Conservation (phyloP, 2,888 invertebrate species). For the Rhagium mordax region DNA sequence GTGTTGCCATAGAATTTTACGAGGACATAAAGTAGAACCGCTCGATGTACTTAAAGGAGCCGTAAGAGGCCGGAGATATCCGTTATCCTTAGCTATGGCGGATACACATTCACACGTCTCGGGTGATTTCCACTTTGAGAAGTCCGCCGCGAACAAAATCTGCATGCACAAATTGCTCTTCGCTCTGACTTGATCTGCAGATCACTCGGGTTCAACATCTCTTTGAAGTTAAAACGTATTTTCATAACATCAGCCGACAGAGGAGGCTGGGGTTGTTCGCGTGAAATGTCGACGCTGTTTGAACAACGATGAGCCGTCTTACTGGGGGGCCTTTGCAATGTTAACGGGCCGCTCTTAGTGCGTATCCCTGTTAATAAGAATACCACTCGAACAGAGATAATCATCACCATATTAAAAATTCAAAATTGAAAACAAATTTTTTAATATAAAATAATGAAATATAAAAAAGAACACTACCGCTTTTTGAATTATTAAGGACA, state of each 20-base stretch:
- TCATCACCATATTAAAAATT: no score
- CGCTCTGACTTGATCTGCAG: conserved; percentile 62
- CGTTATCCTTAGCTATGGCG: conserved; percentile 50
- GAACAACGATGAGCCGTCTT: conserved; percentile 31
- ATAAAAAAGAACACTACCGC: no score
- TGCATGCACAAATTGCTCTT: conserved; percentile 67
- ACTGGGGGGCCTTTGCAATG: conserved; percentile 3
- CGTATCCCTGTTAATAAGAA: background rate
- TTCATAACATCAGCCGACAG: conserved; percentile 64
- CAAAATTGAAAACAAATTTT: no score
- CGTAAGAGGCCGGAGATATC: conserved; percentile 54
- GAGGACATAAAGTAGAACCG: conserved; percentile 43
- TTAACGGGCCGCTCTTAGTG: conserved; percentile 3
- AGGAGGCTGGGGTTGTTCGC: conserved; percentile 51
- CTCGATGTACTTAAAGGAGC: conserved; percentile 38
- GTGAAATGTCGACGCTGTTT: conserved; percentile 53
- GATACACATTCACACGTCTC: conserved; percentile 59
- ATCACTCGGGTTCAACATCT: conserved; percentile 62
- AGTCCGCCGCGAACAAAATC: conserved; percentile 61
- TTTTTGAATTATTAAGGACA: no score
- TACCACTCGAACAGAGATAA: no score
- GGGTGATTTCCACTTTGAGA: conserved; percentile 61
- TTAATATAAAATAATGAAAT: no score
- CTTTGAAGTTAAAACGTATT: conserved; percentile 68
- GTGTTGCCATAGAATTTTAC: conserved; percentile 42